phyloP scores from a whole-genome alignment of 2,113 vertebrate genomes.

The Hypanus sabinus region DNA sequence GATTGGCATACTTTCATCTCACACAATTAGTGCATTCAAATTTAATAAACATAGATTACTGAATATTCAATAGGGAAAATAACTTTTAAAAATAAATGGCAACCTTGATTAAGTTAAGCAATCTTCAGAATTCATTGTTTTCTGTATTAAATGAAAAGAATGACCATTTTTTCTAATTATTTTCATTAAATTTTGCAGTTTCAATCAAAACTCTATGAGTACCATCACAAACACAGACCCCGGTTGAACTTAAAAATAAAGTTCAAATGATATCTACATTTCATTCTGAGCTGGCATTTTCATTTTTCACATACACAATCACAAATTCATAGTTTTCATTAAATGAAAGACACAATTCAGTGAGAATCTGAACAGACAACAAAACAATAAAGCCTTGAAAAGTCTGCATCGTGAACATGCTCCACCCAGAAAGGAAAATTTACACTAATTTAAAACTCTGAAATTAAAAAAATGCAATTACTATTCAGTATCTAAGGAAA shows the following conservation, averaged over 20 bases:
- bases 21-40: not conserved
- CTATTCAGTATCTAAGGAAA: no score
- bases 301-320: not conserved
- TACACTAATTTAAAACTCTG: no score
- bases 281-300: slow-evolving; percentile 7
- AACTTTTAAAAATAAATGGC: not conserved
- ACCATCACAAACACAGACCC: not conserved
- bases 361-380: not conserved
- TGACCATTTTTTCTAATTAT: not conserved
- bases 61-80: not conserved
- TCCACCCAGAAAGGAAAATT: not conserved
- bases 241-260: not conserved
- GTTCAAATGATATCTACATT: not conserved
- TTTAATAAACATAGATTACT: no score
- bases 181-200: not conserved
- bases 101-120: not conserved
- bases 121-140: slow-evolving; percentile 4
- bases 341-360: not conserved
- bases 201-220: not conserved
- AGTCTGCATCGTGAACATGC: not conserved
- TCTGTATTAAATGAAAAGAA: not conserved
- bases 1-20: not conserved
- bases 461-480: no score
- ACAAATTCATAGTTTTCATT: not conserved
- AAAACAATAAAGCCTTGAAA: not conserved